Evolutionary conservation across 2,113 vertebrate species (phyloP).

Genomic region (Rhinoptilus africanus): DNA sequence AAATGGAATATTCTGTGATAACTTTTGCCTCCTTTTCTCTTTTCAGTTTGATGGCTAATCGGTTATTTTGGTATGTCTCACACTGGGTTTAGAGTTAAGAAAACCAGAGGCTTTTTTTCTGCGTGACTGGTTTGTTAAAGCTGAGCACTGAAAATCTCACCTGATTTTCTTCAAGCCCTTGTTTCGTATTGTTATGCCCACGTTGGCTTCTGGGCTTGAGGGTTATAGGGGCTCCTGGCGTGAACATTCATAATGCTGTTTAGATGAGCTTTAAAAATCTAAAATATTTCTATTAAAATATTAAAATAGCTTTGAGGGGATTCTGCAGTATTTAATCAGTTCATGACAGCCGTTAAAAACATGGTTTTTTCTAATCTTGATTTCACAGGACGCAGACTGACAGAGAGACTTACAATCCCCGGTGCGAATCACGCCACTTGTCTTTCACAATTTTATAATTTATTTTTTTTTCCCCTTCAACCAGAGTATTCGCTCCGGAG

Average conservation of each 20-base stretch:
- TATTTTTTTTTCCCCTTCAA: background rate
- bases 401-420: background rate
- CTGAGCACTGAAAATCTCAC: background rate
- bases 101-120: background rate
- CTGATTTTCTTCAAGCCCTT: background rate
- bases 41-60: background rate
- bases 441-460: background rate
- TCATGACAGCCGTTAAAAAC: background rate
- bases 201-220: rapidly evolving
- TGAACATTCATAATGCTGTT: background rate
- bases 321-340: background rate
- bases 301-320: background rate
- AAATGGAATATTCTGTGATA: background rate
- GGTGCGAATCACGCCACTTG: background rate
- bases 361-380: rapidly evolving
- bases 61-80: background rate
- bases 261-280: background rate
- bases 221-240: background rate
- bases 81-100: background rate
- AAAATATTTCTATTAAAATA: background rate
- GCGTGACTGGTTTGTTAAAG: background rate
- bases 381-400: background rate
- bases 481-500: background rate
- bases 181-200: rapidly evolving
- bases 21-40: background rate